Evolutionary conservation across 2,888 invertebrate species (phyloP).

Genomic region (Drosophila dives): DNA sequence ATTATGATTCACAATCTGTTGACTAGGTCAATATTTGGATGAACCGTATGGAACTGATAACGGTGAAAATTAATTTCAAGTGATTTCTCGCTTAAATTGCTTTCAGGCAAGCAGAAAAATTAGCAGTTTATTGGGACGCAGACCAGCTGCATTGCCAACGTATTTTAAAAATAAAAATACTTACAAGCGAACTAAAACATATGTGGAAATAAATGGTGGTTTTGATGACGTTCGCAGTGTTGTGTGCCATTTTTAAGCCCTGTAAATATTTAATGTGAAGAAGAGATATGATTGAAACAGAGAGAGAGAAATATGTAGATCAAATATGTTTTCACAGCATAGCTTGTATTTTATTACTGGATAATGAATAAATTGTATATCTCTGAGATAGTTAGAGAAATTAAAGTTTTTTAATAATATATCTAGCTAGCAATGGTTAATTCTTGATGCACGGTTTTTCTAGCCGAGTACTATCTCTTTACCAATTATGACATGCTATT

Average conservation of each 20-base stretch:
- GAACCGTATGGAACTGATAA: slow-evolving; percentile 46
- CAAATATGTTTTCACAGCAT: neutral
- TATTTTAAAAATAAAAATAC: neutral
- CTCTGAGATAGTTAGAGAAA: neutral
- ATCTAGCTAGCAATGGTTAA: neutral
- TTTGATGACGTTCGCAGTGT: slow-evolving; percentile 25
- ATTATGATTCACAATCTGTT: slow-evolving; percentile 62
- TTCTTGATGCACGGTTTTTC: neutral
- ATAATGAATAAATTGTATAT: neutral
- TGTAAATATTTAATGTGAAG: neutral
- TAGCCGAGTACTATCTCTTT: neutral
- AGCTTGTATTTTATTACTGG: neutral
- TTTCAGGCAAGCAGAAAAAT: slow-evolving; percentile 48
- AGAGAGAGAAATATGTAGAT: neutral
- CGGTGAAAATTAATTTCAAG: slow-evolving; percentile 69
- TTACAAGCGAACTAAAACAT: neutral
- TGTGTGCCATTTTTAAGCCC: slow-evolving; percentile 6
- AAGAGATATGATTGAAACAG: neutral
- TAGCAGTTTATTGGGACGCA: slow-evolving; percentile 17
- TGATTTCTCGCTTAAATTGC: slow-evolving; percentile 38
- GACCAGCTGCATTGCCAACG: neutral
- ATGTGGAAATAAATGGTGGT: neutral
- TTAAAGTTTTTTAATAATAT: neutral
- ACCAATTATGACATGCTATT: neutral
- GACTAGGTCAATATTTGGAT: slow-evolving; percentile 74